A percentile compares a stretch with the other conserved stretches of the same genome.
These are phyloP conservation scores for Budorcas taxicolor DNA, from an alignment of 2,113 vertebrate species.

Conservation along the genomic window DNA sequence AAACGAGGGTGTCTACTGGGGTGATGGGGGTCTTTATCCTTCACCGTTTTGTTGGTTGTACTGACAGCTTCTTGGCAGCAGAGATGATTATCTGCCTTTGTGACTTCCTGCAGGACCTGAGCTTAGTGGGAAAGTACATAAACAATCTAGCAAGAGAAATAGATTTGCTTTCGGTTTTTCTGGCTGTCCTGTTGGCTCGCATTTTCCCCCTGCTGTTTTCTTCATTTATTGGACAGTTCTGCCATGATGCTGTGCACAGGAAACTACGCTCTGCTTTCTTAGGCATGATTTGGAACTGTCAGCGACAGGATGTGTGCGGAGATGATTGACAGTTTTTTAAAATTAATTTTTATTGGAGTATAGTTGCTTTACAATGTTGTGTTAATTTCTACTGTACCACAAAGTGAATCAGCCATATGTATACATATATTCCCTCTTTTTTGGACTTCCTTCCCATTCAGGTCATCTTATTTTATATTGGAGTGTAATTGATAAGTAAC, in stretches of 20 bases:
- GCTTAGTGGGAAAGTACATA: not conserved
- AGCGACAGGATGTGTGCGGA: rapidly evolving
- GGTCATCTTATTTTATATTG: not conserved
- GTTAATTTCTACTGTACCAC: not conserved
- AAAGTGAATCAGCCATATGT: rapidly evolving
- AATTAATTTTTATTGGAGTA: not conserved
- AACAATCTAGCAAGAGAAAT: not conserved
- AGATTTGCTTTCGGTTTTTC: not conserved
- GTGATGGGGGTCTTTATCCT: not conserved
- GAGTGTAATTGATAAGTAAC: not conserved
- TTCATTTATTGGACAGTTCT: not conserved
- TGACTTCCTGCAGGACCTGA: not conserved
- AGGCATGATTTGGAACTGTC: not conserved
- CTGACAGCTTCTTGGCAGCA: not conserved
- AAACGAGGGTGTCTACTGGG: not conserved
- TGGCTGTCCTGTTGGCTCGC: not conserved
- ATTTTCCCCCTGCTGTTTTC: not conserved
- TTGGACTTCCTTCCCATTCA: not conserved
- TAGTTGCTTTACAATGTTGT: not conserved
- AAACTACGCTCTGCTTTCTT: rapidly evolving
- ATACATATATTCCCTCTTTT: not conserved
- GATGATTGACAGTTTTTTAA: rapidly evolving
- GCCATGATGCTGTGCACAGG: rapidly evolving
- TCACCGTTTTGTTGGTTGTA: not conserved
- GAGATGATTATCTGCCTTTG: not conserved